Evolutionary conservation across 2,797 vertebrate genomes (phyloP), one percentile per base, ranked within the genome.

Genomic region (Euthynnus affinis): DNA sequence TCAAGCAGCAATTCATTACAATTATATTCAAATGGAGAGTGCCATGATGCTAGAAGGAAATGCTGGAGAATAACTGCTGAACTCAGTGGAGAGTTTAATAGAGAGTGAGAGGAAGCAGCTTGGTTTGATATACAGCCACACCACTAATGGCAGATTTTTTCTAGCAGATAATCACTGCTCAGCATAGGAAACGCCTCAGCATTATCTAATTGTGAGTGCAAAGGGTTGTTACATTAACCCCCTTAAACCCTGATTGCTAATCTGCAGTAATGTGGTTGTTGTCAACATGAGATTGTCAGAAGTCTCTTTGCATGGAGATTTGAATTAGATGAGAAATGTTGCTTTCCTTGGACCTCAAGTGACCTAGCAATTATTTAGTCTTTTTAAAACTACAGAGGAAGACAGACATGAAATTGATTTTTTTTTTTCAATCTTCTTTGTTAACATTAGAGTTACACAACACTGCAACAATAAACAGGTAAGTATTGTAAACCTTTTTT

Each of bases 161-260:
- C 68, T 76, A 73, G 72, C 72, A 71, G 88, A 91, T 92, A 91
- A 90, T 86, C 88, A 71, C 81, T 62, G 70, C 84, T 88, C 82
- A 74, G 81, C 76, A 63, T 37, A 55, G 78, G 44, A 59, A 61
- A 73, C 46, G 55, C 74, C 71, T 78, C 22, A 0, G 71, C 55
- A 69, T 88, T 71, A 82, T 92, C 87, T 91, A 89, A 89, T 89
- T 90, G 86, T 74, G 71, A 80, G 87, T 56, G 60, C 75, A 37
- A 51, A 61, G 70, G 67, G 74, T 80, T 74, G 84, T 73, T 89
- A 59, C 75, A 59, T 77, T 87, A 79, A 85, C 76, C 89, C 88
- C 69, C 71, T 14, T 59, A 32, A 87, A 72, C 63, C 85, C 69
- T 89, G 90, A 90, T 82, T 88, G 87, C 87, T 91, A 89, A 94